Conservation (phyloP, 2,797 vertebrate species). For the Chelmon rostratus region DNA sequence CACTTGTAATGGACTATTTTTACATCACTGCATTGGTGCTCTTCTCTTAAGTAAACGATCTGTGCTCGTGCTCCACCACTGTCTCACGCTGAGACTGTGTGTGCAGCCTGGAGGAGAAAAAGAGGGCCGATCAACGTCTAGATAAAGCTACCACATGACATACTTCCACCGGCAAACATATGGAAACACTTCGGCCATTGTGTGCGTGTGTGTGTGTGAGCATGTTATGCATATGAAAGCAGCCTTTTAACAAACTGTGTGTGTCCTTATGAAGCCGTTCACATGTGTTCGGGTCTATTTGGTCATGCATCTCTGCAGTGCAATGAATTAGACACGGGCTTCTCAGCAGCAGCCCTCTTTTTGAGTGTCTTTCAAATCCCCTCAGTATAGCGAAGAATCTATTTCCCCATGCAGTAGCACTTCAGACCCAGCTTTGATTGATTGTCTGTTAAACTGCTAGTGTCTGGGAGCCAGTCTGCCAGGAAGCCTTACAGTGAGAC, state of each 20-base stretch:
- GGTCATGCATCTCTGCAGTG: constrained; percentile 42
- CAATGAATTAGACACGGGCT: constrained; percentile 45
- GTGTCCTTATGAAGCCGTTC: constrained; percentile 15
- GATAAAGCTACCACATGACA: constrained; percentile 61
- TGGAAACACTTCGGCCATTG: constrained; percentile 51
- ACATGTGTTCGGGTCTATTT: constrained; percentile 4
- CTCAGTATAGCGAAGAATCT: constrained; percentile 47
- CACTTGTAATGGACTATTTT: background rate
- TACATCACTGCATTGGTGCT: background rate
- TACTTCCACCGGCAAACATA: constrained; percentile 41
- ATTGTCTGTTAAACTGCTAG: constrained; percentile 66
- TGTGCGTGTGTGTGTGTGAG: constrained; percentile 4
- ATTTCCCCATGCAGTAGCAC: constrained; percentile 58
- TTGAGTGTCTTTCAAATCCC: constrained; percentile 55
- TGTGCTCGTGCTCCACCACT: background rate
- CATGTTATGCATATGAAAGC: constrained; percentile 5
- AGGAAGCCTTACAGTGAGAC: constrained; percentile 63
- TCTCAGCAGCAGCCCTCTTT: constrained; percentile 53
- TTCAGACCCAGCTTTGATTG: constrained; percentile 68
- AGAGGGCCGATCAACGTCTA: constrained; percentile 42
- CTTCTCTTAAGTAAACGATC: background rate
- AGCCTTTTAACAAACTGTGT: constrained; percentile 9
- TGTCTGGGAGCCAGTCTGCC: constrained; percentile 68
- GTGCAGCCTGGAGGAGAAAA: constrained; percentile 38
- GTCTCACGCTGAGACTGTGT: constrained; percentile 18